Conservation (phyloP, 2,888 invertebrate species). For the Melinaea marsaeus region DNA sequence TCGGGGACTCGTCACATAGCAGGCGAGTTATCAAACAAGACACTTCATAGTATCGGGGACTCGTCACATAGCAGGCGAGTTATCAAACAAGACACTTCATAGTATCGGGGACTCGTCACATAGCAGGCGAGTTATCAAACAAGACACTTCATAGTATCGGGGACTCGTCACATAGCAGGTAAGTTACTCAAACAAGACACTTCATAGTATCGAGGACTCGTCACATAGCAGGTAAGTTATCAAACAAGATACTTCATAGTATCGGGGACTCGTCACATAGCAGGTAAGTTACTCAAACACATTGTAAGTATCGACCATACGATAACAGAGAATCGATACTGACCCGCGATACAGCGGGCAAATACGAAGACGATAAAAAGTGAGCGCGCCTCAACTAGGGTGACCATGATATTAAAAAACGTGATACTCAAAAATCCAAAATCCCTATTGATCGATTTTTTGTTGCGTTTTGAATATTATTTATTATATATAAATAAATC, state of each 20-base stretch:
- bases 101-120: too few relatives aligned
- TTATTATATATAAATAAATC: neutral
- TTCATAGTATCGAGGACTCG: too few relatives aligned
- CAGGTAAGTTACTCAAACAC: slow-evolving; percentile 72
- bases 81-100: too few relatives aligned
- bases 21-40: too few relatives aligned
- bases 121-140: too few relatives aligned
- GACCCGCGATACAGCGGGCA: slow-evolving; percentile 57
- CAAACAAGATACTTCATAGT: slow-evolving; percentile 52
- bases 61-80: too few relatives aligned
- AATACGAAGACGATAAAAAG: slow-evolving; percentile 58
- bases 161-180: too few relatives aligned
- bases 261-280: slow-evolving; percentile 62
- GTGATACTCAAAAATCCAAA: too few relatives aligned
- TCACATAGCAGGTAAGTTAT: slow-evolving; percentile 26
- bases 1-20: too few relatives aligned
- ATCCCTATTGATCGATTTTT: neutral
- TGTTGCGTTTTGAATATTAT: neutral
- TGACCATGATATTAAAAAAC: slow-evolving; percentile 15
- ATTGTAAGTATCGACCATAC: slow-evolving; percentile 72
- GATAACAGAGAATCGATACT: slow-evolving; percentile 72
- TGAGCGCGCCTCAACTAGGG: slow-evolving; percentile 44
- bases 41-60: too few relatives aligned
- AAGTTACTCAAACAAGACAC: too few relatives aligned
- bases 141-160: too few relatives aligned